Evolutionary conservation across 1,140 invertebrate genomes (phyloP).

Genomic region (Sitobion miscanthi): DNA sequence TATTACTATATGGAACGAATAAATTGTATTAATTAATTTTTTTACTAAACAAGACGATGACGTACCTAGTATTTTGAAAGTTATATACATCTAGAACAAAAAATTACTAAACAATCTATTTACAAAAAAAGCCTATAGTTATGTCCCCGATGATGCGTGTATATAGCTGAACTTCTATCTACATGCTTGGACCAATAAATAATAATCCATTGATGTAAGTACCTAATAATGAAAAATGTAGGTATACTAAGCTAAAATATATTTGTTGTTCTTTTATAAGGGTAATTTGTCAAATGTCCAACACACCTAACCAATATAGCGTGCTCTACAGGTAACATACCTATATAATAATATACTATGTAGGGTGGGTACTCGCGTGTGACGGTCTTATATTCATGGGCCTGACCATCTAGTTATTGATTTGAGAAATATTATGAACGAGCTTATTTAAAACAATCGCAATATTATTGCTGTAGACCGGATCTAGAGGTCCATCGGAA

Average conservation of each 20-base stretch:
- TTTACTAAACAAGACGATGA: no score
- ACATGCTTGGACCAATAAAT: no score
- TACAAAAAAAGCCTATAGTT: no score
- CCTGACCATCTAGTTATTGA: neutral
- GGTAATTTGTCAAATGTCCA: neutral
- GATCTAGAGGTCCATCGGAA: constrained; percentile 31
- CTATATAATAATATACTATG: neutral
- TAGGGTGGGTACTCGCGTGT: neutral
- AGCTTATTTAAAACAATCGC: neutral
- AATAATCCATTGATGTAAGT: no score
- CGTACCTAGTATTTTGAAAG: no score
- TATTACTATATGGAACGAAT: neutral
- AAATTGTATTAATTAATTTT: neutral
- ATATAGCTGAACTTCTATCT: no score
- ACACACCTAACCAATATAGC: neutral
- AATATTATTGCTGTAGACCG: neutral
- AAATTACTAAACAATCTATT: no score
- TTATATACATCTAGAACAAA: no score
- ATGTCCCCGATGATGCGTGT: no score
- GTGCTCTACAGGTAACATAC: neutral
- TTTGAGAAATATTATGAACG: neutral
- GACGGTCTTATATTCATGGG: neutral
- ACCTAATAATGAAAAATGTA: no score
- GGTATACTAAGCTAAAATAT: no score
- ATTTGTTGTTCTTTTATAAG: no score